These are phyloP conservation scores for Oscheius onirici DNA, from an alignment of 2,888 invertebrate genomes.

Conservation along the genomic window DNA sequence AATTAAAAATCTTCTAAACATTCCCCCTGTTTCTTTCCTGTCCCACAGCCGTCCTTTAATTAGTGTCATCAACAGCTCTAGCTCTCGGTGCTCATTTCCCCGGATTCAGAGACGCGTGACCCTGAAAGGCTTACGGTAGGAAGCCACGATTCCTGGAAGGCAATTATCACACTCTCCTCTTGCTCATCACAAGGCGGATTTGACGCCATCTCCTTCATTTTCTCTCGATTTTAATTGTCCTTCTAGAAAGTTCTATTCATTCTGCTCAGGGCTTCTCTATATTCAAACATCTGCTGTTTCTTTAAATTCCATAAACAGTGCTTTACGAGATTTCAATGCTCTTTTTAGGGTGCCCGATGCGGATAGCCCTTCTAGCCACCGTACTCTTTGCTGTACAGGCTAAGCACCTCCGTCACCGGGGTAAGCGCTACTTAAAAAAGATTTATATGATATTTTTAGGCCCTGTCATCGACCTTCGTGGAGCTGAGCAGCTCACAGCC, in stretches of 20 bases:
- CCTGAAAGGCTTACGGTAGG: constrained; percentile 10
- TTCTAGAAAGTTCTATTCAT: constrained; percentile 1
- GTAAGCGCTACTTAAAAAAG: neutral
- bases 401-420: constrained; percentile 35
- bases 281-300: constrained; percentile 5
- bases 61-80: constrained; percentile 31
- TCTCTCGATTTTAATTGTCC: neutral
- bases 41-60: constrained; percentile 17
- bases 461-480: constrained; percentile 67
- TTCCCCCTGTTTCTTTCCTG: neutral
- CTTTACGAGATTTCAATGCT: too few species aligned
- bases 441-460: constrained; percentile 39
- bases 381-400: constrained; percentile 35
- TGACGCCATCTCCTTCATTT: neutral
- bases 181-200: constrained; percentile 7
- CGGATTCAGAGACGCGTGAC: neutral
- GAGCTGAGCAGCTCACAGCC: constrained; percentile 66
- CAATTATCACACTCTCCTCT: constrained; percentile 17
- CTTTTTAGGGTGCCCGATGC: constrained; percentile 22
- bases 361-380: constrained; percentile 28
- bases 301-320: neutral
- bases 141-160: constrained; percentile 26
- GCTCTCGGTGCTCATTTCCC: constrained; percentile 15
- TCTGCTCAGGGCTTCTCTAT: constrained; percentile 3
- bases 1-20: neutral